Conservation (phyloP, 2,113 vertebrate genomes). For the Galeopterus variegatus region DNA sequence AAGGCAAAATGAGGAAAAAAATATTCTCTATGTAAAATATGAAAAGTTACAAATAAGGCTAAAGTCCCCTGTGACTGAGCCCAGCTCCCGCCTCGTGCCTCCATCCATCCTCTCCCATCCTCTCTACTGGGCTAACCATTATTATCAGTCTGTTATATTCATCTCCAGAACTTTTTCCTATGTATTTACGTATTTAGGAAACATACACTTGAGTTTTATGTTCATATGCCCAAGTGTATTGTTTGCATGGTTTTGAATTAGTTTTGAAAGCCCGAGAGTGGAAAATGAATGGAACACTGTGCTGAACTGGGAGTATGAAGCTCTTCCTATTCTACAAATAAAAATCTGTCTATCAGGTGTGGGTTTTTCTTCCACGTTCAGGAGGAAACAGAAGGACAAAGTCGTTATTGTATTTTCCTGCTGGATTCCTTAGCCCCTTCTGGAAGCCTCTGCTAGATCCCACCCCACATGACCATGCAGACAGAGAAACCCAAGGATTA, state of each 20-base stretch:
- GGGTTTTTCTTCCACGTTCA: neutral
- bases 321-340: neutral
- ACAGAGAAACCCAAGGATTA: no score
- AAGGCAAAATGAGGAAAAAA: neutral
- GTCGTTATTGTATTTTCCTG: neutral
- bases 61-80: neutral
- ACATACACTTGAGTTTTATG: neutral
- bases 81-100: neutral
- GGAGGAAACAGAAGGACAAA: neutral
- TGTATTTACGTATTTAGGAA: neutral
- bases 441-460: neutral
- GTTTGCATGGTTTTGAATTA: neutral
- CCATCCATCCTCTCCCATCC: rapidly evolving
- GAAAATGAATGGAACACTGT: neutral
- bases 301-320: neutral
- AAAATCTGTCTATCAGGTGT: neutral
- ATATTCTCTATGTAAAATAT: neutral
- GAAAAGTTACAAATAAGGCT: neutral
- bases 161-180: neutral
- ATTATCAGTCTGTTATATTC: neutral
- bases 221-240: neutral
- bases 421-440: neutral
- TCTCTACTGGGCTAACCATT: neutral
- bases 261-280: neutral
- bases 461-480: neutral